Conservation (phyloP, 2,113 vertebrate species). For the Seriola quinqueradiata region DNA sequence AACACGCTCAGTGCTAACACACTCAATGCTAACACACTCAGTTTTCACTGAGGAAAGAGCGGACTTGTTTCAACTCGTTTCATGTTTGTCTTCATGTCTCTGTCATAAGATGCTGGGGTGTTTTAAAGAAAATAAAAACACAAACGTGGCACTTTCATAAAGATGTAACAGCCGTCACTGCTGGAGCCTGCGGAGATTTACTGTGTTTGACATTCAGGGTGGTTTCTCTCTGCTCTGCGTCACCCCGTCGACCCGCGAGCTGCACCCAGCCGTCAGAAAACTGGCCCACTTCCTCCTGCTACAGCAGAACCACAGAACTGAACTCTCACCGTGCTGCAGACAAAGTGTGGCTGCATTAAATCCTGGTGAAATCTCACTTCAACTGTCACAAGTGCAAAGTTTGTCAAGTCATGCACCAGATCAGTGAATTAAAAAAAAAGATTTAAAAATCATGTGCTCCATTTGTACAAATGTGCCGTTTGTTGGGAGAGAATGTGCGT, state of each 20-base stretch:
- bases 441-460: constrained; percentile 2
- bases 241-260: no score
- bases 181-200: no score
- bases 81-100: not conserved
- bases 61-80: not conserved
- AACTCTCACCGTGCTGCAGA: not conserved
- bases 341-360: not conserved
- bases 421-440: not conserved
- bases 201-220: no score
- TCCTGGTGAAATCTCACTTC: not conserved
- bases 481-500: not conserved
- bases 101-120: not conserved
- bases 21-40: no score
- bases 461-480: constrained; percentile 21
- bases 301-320: no score
- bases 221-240: no score
- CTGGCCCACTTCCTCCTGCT: not conserved
- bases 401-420: not conserved
- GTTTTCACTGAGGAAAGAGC: no score
- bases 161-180: no score
- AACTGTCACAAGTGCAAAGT: not conserved
- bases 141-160: no score
- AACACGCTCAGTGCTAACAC: no score
- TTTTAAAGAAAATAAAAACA: not conserved
- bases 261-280: no score